Evolutionary conservation across 2,113 vertebrate species (phyloP).

Genomic region (Corythornis cristatus): DNA sequence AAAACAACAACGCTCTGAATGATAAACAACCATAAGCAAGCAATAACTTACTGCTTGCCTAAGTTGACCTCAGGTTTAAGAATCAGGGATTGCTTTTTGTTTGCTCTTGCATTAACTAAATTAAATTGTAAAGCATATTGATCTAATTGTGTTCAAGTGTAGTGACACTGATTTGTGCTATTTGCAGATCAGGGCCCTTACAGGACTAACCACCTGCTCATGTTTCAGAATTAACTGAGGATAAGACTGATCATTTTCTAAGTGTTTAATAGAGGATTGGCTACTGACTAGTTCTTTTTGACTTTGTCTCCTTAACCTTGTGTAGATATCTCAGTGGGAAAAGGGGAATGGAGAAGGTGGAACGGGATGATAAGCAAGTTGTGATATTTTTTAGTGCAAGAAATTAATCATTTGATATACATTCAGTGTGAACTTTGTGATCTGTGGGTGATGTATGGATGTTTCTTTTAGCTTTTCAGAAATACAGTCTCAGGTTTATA

Average conservation of each 20-base stretch:
- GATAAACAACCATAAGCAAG: slow-evolving; percentile 42
- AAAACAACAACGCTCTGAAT: not conserved
- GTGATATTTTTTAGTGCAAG: not conserved
- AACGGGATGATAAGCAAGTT: not conserved
- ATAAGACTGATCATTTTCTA: slow-evolving; percentile 21
- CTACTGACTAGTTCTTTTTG: not conserved
- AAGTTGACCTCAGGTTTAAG: slow-evolving; percentile 25
- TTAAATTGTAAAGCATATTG: slow-evolving; percentile 8
- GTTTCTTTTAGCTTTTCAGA: slow-evolving; percentile 19
- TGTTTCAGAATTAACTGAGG: slow-evolving; percentile 52
- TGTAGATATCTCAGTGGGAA: not conserved
- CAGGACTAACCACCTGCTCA: slow-evolving; percentile 25
- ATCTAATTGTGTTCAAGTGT: not conserved
- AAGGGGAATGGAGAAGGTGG: not conserved
- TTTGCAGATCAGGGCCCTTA: not conserved
- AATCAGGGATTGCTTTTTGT: not conserved
- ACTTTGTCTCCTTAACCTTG: slow-evolving; percentile 4
- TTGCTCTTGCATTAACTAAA: slow-evolving; percentile 4
- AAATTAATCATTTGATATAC: slow-evolving; percentile 45
- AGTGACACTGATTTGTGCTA: not conserved
- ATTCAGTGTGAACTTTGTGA: slow-evolving; percentile 22
- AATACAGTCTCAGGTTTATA: not conserved
- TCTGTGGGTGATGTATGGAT: not conserved
- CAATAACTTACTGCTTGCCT: slow-evolving; percentile 37
- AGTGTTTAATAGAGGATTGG: not conserved